A percentile compares a stretch with the other conserved stretches of the same genome.
These are phyloP conservation scores for Plagodis pulveraria DNA, from an alignment of 2,888 invertebrate species.

Conservation along the genomic window DNA sequence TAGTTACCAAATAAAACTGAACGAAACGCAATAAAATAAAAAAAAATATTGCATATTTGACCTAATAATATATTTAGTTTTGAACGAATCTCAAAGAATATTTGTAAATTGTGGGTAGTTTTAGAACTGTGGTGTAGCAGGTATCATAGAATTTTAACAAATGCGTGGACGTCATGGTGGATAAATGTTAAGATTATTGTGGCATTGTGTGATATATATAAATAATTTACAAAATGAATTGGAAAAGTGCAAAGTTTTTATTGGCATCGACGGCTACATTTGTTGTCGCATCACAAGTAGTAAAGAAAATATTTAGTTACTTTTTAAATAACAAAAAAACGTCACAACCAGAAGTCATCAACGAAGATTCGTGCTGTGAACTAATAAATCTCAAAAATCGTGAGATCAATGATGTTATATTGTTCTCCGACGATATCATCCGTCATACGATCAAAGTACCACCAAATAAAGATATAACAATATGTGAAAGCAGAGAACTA, in stretches of 20 bases:
- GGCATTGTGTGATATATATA: slow-evolving; percentile 33
- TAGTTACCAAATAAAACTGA: no score
- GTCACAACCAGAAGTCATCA: slow-evolving; percentile 45
- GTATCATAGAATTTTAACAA: slow-evolving; percentile 26
- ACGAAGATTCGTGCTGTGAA: slow-evolving; percentile 63
- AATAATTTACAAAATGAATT: slow-evolving; percentile 63
- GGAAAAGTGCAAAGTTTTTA: slow-evolving; percentile 73
- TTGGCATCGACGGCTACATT: slow-evolving; percentile 74
- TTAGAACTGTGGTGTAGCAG: background rate
- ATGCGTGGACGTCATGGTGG: slow-evolving; percentile 76
- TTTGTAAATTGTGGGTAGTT: slow-evolving; percentile 50
- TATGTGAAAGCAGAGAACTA: slow-evolving; percentile 74
- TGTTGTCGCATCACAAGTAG: slow-evolving; percentile 72
- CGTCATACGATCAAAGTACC: slow-evolving; percentile 68
- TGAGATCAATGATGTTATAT: slow-evolving; percentile 79
- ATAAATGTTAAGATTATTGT: slow-evolving; percentile 48
- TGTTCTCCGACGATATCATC: slow-evolving; percentile 75
- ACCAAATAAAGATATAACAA: slow-evolving; percentile 66
- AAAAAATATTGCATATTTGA: no score
- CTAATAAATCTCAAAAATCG: slow-evolving; percentile 62
- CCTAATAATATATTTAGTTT: no score
- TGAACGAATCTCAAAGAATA: background rate
- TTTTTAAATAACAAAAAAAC: slow-evolving; percentile 53
- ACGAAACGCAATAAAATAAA: no score
- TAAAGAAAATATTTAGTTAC: slow-evolving; percentile 69